phyloP scores from a whole-genome alignment of 2,113 vertebrate genomes.

The Poicephalus meyeri region DNA sequence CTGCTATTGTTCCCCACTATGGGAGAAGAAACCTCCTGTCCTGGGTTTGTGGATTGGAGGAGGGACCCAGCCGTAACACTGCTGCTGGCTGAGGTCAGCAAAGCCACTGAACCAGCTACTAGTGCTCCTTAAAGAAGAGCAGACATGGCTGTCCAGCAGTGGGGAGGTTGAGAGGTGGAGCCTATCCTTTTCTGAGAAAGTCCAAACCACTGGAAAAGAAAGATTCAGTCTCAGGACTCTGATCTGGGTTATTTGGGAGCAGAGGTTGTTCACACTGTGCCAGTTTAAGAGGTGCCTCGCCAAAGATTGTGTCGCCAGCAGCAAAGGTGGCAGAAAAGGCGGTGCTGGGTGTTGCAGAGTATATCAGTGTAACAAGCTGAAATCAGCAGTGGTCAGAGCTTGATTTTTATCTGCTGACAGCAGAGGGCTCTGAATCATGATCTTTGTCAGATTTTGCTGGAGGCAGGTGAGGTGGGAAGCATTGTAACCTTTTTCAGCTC shows the following conservation, averaged over 20 bases:
- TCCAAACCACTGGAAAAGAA: not conserved
- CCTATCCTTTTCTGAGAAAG: not conserved
- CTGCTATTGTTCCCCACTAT: not conserved
- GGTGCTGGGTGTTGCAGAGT: not conserved
- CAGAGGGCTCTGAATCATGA: not conserved
- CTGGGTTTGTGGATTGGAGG: not conserved
- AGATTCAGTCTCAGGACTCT: not conserved
- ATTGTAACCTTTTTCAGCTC: not conserved
- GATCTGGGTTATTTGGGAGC: not conserved
- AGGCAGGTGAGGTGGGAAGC: not conserved
- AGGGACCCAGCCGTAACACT: not conserved
- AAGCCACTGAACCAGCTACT: not conserved
- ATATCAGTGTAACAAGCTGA: not conserved
- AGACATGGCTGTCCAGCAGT: not conserved
- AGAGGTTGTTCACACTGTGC: not conserved
- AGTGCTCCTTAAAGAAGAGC: not conserved
- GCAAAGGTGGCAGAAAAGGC: not conserved
- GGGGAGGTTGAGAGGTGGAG: not conserved
- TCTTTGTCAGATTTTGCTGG: not conserved
- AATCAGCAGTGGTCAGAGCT: not conserved
- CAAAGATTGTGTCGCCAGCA: not conserved
- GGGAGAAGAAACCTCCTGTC: not conserved
- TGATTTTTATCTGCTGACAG: not conserved
- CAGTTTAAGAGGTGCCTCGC: not conserved
- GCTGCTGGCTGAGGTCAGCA: not conserved